Base-by-base conservation (phyloP, 2,888 invertebrate species). In the Deilephila porcellus region DNA sequence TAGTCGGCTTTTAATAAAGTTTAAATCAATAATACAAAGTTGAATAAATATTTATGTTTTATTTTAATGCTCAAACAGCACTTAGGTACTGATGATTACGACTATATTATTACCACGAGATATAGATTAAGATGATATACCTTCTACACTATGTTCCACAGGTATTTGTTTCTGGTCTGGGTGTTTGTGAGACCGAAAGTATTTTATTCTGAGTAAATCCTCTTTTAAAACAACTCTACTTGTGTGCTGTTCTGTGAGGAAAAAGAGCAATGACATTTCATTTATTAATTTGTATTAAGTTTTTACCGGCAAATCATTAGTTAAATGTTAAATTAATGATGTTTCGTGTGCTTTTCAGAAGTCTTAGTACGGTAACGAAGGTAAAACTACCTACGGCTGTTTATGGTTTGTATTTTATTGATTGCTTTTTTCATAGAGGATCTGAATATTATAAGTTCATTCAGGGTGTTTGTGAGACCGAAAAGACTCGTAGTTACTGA, bases 351-450 rank as follows among this genome's bases (percentile, higher is more conserved):
- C 81, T 87, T 76, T 52, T 79, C 7, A 85, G 89, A 83, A 77
- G 73, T 70, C 85, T 83, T 85, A 85, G 81, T 76, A 79, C 75
- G 14, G 72, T 75, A n/a, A 74, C 79, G 2, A 76, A 79, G 25
- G 63, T 77, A 34, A 87, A 82, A 76, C 81, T 90, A 17, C 92
- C 93, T 0, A 83, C 92, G 62, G 74, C 89, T 60, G 85, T 92
- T 11, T 93, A 90, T 83, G 92, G 92, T 91, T 76, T 85, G 85
- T 78, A 60, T 52, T 7, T 14, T 29, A 6, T 2, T 52, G 25
- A 3, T 29, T 11, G 17, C 8, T 17, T 8, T 53, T 25, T 70
- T 25, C 25, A 70, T 17, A 6, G 4, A 0, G 20, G 37, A 8
- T 37, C 37, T 37, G 37, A 37, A 37, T 37, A 7, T 37, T 37